Base-by-base conservation (phyloP, 2,888 invertebrate species). In the Nymphalis c-album region DNA sequence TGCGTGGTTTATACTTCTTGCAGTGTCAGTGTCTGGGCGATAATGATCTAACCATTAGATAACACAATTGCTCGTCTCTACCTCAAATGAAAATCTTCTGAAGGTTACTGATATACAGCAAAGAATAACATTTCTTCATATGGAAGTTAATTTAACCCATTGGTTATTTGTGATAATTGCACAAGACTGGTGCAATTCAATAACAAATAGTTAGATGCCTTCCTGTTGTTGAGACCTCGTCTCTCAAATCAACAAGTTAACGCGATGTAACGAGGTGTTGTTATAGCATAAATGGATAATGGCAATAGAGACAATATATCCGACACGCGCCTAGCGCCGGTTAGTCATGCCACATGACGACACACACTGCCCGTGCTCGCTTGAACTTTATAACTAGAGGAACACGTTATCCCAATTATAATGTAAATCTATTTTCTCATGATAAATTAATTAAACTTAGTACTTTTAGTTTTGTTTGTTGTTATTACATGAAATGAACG, bases 201-300 rank as follows among this genome's bases (percentile, higher is more conserved):
- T 55, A 55, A 55, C 26, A n/a, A 31, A 55, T 17, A 55, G 17
- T 31, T 55, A 6, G 26, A 31, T 31, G 7, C 31, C 26, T 55
- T 55, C 31, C 53, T 40, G 40, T 40, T 40, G 4, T 40, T 13
- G 40, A 40, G 40, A 13, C 47, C 57, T 57, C 50, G 40, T 58
- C 57, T 57, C 18, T 57, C 50, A 61, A 64, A 66, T 71, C 66
- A 71, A 65, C 69, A 53, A 60, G 64, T 59, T 71, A 67, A 71
- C 68, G 35, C 61, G 60, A 55, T 18, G 20, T 69, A 70, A 71
- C 64, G 59, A 64, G 61, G 64, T 65, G 69, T 69, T 70, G 70
- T 71, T 71, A 69, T 70, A 67, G 69, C 70, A 57, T 72, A 70
- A 75, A 68, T 72, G 72, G 70, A 64, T 73, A 73, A 73, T 75